phyloP scores from a whole-genome alignment of 2,797 vertebrate species.

The Arnoldichthys spilopterus region DNA sequence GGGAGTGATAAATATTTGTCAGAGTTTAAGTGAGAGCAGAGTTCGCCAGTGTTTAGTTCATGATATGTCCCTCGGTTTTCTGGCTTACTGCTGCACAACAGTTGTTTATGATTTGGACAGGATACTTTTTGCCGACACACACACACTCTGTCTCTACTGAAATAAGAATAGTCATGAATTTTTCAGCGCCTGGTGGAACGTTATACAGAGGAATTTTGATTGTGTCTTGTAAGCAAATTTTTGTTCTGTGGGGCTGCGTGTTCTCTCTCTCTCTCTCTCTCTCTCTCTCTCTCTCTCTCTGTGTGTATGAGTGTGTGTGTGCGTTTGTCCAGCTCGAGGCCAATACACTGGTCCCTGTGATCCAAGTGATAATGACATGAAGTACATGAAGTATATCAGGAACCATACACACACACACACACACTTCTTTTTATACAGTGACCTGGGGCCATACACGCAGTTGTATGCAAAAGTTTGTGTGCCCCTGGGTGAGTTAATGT shows the following conservation, averaged over 20 bases:
- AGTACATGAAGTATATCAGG: slow-evolving; percentile 8
- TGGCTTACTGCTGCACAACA: slow-evolving; percentile 26
- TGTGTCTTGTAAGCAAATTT: slow-evolving; percentile 39
- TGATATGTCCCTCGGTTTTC: slow-evolving; percentile 10
- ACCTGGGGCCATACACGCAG: too few species aligned
- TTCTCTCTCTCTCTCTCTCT: too few species aligned
- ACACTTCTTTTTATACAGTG: too few species aligned
- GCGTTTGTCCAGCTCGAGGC: neutral
- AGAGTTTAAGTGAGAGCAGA: neutral
- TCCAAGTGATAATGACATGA: slow-evolving; percentile 1
- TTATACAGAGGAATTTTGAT: slow-evolving; percentile 12
- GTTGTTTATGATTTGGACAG: neutral
- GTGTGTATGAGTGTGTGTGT: too few species aligned
- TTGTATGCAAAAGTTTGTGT: too few species aligned
- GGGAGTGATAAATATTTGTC: neutral
- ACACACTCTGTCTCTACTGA: slow-evolving; percentile 1
- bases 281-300: too few species aligned
- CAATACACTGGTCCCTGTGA: neutral
- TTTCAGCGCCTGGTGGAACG: slow-evolving; percentile 15
- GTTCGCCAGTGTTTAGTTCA: slow-evolving; percentile 8
- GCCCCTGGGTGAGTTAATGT: too few species aligned
- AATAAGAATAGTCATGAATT: slow-evolving; percentile 30
- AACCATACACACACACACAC: neutral
- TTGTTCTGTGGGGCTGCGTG: neutral
- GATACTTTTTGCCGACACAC: neutral